Base-by-base conservation (phyloP, 2,888 invertebrate species). In the Trissolcus brochymenae region DNA sequence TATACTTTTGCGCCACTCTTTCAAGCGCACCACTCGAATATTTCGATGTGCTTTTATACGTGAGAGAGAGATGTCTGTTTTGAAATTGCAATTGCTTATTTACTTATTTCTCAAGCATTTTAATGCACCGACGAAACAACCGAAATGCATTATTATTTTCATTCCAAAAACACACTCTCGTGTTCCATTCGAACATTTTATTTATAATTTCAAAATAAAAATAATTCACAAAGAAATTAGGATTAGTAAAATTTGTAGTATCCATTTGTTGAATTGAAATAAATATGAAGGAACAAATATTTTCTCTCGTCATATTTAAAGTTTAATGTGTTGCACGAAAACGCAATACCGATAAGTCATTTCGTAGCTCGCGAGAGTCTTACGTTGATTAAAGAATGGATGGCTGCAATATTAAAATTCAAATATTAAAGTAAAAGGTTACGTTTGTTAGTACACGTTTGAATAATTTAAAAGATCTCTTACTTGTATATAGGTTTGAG, bases 401-500 rank as follows among this genome's bases (percentile, higher is more conserved):
- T 43, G 13, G 40, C 4, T 19, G 6, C 25, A 46, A 16, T n/a
- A 46, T 16, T 50, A 17, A 50, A 65, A 49, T 55, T 41, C 13
- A 55, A 55, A 46, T 49, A 21, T 41, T 19, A 46, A 46, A 11
- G 19, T 50, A 66, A 54, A 35, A n/a, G 16, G 56, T 17, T 19
- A 11, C 21, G 19, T 13, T 14, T 25, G 46, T 9, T 6, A 54
- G 54, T 53, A 41, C 40, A 29, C 9, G 49, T 46, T 70, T 61
- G 50, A 61, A 70, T 70, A 70, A 70, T 64, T 62, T 21, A 41
- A 51, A 56, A 53, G 29, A 61, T 67, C 35, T 49, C 75, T 80
- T 81, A 89, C 89, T 84, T 89, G 88, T 79, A 89, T 85, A 65
- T 89, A 87, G 40, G 87, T 83, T 77, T 86, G 87, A 16, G 87